Base-by-base conservation (phyloP, 2,113 vertebrate genomes). In the Apodemus speciosus region DNA sequence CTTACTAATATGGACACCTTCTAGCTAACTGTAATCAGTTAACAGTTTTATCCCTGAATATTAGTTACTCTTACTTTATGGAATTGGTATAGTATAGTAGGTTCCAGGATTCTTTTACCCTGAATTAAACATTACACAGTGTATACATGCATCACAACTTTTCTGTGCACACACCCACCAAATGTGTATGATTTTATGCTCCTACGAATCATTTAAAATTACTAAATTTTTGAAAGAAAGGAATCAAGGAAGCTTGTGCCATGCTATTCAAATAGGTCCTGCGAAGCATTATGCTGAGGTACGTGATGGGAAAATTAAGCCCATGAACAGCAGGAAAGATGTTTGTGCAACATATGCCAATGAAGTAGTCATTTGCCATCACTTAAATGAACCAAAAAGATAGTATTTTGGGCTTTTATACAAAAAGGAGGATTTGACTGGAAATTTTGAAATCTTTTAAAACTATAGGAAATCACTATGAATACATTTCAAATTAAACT, bases 331-430 rank as follows among this genome's bases (percentile, higher is more conserved):
- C 73, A 87, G 68, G 51, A 91, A 95, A 73, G 69, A 72, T 51
- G 25, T 76, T 95, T 90, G 73, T 76, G 73, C 32, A 85, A 90
- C 66, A 68, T 71, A 84, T 84, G 75, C 46, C 58, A 72, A 80
- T 81, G 69, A 94, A 72, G 92, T 27, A 90, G 56, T 79, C 88
- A 85, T 89, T 95, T 79, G 15, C 73, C 27, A 64, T 89, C 73
- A 66, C 46, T 93, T 91, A 89, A 77, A 79, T 92, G 86, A 96
- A 89, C 75, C 69, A 68, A 53, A 84, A 95, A 85, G 68, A 83
- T 30, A 90, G 35, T 49, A 88, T 87, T 87, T 89, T 35, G 79
- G 89, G 46, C 25, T 64, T 92, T 93, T 92, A 95, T 58, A 66
- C 69, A 89, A 96, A 92, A 86, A 76, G 38, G 30, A 96, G 56